Base-by-base conservation (phyloP, 2,797 vertebrate genomes). In the Malacoraja senta region DNA sequence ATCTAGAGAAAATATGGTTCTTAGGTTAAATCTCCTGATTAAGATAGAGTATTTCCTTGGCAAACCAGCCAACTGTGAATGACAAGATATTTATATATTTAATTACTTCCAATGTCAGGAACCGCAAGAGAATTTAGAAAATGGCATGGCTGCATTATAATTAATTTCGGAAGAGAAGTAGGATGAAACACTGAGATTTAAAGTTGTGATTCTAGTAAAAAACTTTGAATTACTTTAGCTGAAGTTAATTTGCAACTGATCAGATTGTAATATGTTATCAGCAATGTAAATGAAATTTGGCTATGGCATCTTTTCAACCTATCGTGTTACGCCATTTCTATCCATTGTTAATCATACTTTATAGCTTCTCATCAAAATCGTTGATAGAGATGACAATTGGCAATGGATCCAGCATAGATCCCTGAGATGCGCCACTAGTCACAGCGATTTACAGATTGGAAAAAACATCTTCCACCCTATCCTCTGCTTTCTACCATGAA, bases 221-320 rank as follows among this genome's bases (percentile, higher is more conserved):
- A 38, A 24, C 32, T 24, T 68, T 91, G 68, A 68, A 91, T 68
- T 91, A 26, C 19, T 91, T 91, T 35, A 95, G 94, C 94, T 95
- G 95, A 94, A 93, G 94, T 95, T 95, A 95, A 95, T 95, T 94
- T 94, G 95, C 94, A 94, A 95, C 94, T 94, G 95, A 94, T 95
- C 95, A 95, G 94, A 95, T 96, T 96, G 96, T 96, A 96, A 95
- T 95, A 96, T 95, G 94, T 95, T 95, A 95, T 95, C 94, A 95
- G 94, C 95, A 95, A 96, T 96, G 96, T 95, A 95, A 96, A 94
- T 93, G 88, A 91, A 93, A 94, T 95, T 95, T 93, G 95, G 94
- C 94, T 95, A 95, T 83, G 61, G 2, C 32, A 91, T 35, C 68
- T 3, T 91, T 91, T 91, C 88, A 90, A 90, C 61, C 17, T 29